Percentiles rank a stretch among this genome's conserved stretches.
These are phyloP conservation scores for Regulus satrapa DNA, from an alignment of 2,113 vertebrate genomes.

Conservation along the genomic window DNA sequence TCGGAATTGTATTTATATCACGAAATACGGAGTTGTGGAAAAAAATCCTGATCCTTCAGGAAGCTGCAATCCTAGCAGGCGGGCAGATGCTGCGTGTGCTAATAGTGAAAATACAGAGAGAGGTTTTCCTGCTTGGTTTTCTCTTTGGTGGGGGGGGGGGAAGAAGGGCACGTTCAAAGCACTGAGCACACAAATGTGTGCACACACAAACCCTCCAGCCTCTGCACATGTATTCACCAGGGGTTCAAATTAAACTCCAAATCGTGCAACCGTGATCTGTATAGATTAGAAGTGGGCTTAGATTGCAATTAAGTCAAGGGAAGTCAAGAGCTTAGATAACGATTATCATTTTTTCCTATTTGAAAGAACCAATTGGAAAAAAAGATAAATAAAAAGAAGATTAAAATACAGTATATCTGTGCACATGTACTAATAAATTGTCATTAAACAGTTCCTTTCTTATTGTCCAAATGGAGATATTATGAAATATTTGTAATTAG, in stretches of 20 bases:
- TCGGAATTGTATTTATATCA: background rate
- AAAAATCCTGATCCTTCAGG: background rate
- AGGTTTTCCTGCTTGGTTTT: background rate
- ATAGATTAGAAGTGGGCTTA: conserved; percentile 65
- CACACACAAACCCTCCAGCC: background rate
- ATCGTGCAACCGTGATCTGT: conserved; percentile 36
- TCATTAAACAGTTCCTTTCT: conserved; percentile 1
- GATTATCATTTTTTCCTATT: conserved; percentile 44
- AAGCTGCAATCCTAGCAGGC: background rate
- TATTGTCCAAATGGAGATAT: background rate
- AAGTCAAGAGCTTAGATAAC: conserved; percentile 65
- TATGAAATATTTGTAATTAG: conserved; percentile 38
- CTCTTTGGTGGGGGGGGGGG: background rate
- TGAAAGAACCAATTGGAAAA: background rate
- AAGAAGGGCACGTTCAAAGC: background rate
- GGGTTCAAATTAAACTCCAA: conserved; percentile 60
- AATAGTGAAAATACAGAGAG: background rate
- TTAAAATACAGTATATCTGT: background rate
- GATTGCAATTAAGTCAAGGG: conserved; percentile 62
- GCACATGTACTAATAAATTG: conserved; percentile 16
- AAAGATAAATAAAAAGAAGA: background rate
- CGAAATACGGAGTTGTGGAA: background rate
- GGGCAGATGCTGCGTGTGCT: background rate
- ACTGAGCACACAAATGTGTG: background rate
- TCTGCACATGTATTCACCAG: background rate